A percentile compares a stretch with the other conserved stretches of the same genome.
Evolutionary conservation across 2,113 vertebrate genomes (phyloP).

Genomic region (Petaurus breviceps): DNA sequence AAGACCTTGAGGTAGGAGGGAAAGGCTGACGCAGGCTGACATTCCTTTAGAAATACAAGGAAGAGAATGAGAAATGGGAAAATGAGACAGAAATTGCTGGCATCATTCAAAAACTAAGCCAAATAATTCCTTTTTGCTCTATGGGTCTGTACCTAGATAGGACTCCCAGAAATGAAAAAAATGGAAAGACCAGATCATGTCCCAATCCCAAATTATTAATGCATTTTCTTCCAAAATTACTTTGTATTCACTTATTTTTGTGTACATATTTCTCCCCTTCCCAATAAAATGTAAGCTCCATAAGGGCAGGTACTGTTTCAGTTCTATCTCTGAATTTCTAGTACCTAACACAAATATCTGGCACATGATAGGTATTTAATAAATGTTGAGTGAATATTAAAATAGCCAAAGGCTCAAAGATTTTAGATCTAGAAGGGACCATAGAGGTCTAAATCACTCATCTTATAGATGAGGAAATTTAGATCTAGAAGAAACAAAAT

Average conservation of each 20-base stretch:
- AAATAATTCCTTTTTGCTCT: neutral
- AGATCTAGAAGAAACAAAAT: neutral
- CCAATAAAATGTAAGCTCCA: neutral
- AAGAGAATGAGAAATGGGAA: neutral
- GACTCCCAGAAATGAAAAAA: no score
- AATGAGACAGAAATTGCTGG: neutral
- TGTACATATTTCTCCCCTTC: neutral
- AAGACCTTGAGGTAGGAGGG: neutral
- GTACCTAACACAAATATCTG: neutral
- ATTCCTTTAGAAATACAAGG: neutral
- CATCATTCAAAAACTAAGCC: neutral
- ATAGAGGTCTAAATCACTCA: neutral
- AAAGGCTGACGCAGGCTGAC: neutral
- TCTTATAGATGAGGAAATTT: neutral
- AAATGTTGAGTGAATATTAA: neutral
- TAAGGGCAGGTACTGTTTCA: neutral
- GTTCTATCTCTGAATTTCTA: neutral
- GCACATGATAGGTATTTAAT: neutral
- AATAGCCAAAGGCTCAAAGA: neutral
- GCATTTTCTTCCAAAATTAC: neutral
- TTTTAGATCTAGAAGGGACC: neutral
- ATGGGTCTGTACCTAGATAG: neutral
- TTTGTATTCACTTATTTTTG: neutral
- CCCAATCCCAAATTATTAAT: neutral
- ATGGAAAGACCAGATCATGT: neutral